A percentile compares a stretch with the other conserved stretches of the same genome.
These are phyloP conservation scores for Drosophila formosana DNA, from an alignment of 2,888 invertebrate species.

Conservation along the genomic window DNA sequence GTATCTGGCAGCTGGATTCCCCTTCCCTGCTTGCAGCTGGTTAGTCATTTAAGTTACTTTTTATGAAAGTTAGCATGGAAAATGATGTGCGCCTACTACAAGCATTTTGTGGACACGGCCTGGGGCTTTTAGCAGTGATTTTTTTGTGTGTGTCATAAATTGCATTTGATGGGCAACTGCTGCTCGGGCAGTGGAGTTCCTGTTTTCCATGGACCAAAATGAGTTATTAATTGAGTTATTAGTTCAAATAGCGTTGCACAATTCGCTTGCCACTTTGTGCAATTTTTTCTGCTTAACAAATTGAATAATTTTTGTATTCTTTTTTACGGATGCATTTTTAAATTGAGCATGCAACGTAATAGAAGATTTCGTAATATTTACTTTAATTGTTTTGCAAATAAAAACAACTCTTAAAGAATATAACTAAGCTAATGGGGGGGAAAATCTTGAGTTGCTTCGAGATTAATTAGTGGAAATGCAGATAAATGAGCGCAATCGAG, in stretches of 20 bases:
- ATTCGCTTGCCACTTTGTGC: constrained; percentile 5
- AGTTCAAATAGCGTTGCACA: constrained; percentile 55
- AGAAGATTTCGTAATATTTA: background rate
- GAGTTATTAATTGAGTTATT: constrained; percentile 78
- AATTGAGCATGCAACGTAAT: background rate
- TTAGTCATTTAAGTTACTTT: constrained; percentile 65
- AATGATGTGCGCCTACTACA: constrained; percentile 52
- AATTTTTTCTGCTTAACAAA: constrained; percentile 10
- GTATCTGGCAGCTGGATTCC: background rate
- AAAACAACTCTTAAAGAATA: background rate
- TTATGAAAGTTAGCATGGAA: constrained; percentile 56
- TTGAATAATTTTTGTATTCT: background rate
- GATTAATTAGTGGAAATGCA: constrained; percentile 1
- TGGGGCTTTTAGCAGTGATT: constrained; percentile 25
- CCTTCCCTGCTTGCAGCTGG: constrained; percentile 12
- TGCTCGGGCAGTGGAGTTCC: constrained; percentile 19
- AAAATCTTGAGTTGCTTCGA: background rate
- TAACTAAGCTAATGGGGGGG: constrained; percentile 1
- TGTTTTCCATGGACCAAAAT: constrained; percentile 47
- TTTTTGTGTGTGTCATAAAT: constrained; percentile 40
- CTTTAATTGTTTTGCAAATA: background rate
- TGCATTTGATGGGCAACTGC: constrained; percentile 58
- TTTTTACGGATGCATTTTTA: background rate
- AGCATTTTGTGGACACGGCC: constrained; percentile 28
- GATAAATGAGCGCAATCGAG: constrained; percentile 13